These are phyloP conservation scores for Hippocampus zosterae DNA, from an alignment of 2,113 vertebrate genomes.

Conservation along the genomic window DNA sequence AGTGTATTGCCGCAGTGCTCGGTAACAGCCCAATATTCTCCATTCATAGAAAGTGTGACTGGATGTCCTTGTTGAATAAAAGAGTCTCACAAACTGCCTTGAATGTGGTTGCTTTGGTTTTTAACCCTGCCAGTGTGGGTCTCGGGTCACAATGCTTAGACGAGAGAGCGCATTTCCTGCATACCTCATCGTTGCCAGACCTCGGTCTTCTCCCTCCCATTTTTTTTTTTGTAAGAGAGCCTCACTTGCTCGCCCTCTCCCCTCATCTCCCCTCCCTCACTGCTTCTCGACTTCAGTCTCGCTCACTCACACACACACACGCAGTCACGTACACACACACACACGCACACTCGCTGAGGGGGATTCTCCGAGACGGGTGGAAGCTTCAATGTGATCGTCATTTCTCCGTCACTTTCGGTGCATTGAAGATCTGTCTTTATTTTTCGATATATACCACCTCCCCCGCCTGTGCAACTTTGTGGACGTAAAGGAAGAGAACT, in stretches of 20 bases:
- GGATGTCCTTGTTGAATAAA: background rate
- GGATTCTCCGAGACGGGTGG: conserved; percentile 52
- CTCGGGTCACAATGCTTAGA: conserved; percentile 9
- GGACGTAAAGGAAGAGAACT: conserved; percentile 32
- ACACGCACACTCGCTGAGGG: conserved; percentile 17
- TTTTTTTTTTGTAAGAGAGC: conserved; percentile 29
- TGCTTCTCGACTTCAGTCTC: conserved; percentile 22
- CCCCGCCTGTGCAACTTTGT: conserved; percentile 26
- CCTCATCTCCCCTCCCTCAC: conserved; percentile 9
- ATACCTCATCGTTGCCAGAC: conserved; percentile 44
- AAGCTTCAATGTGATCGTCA: conserved; percentile 42
- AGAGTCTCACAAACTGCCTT: background rate
- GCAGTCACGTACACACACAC: background rate
- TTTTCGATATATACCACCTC: background rate
- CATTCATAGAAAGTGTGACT: conserved; percentile 19
- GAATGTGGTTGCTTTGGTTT: conserved; percentile 3
- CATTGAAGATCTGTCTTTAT: conserved; percentile 22
- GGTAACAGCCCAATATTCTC: background rate
- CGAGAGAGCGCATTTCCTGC: conserved; percentile 51
- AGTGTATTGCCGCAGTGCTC: no score
- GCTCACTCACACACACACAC: conserved; percentile 17
- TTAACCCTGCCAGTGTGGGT: conserved; percentile 14
- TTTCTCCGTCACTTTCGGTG: conserved; percentile 17
- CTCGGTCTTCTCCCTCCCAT: conserved; percentile 38
- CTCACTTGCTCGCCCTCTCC: conserved; percentile 22